A percentile compares a stretch with the other conserved stretches of the same genome.
Conservation (phyloP, 2,113 vertebrate genomes). For the Phoxinus phoxinus region DNA sequence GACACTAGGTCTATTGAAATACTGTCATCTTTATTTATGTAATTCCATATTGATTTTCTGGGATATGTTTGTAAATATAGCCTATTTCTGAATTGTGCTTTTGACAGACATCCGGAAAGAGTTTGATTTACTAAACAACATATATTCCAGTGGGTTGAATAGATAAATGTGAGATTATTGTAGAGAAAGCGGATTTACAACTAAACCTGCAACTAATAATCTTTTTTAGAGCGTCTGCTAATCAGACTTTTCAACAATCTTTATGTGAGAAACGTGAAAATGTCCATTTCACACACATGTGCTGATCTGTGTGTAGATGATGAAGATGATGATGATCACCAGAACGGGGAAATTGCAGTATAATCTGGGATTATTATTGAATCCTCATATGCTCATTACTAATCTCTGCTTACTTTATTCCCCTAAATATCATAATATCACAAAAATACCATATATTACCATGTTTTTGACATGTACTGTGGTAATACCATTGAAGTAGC, state of each 20-base stretch:
- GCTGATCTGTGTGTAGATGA: not conserved
- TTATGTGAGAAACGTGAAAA: not conserved
- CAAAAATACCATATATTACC: not conserved
- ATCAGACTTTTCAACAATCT: not conserved
- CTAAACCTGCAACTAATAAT: too few relatives aligned
- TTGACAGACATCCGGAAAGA: not conserved
- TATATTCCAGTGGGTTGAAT: not conserved
- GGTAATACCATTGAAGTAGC: not conserved
- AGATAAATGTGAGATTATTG: not conserved
- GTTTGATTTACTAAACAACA: not conserved
- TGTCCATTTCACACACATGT: not conserved
- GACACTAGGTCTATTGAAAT: not conserved
- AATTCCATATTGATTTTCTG: not conserved
- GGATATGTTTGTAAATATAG: not conserved
- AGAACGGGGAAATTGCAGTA: slow-evolving; percentile 3
- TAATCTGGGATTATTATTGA: slow-evolving; percentile 38
- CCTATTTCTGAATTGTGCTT: not conserved
- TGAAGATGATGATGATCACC: not conserved
- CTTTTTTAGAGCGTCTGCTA: too few relatives aligned
- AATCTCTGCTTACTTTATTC: slow-evolving; percentile 13
- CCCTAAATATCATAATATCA: too few relatives aligned
- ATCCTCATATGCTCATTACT: slow-evolving; percentile 18
- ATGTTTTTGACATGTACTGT: not conserved
- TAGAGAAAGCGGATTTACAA: too few relatives aligned
- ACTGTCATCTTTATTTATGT: not conserved